phyloP scores from a whole-genome alignment of 2,113 vertebrate species.

The Coryphaenoides rupestris region DNA sequence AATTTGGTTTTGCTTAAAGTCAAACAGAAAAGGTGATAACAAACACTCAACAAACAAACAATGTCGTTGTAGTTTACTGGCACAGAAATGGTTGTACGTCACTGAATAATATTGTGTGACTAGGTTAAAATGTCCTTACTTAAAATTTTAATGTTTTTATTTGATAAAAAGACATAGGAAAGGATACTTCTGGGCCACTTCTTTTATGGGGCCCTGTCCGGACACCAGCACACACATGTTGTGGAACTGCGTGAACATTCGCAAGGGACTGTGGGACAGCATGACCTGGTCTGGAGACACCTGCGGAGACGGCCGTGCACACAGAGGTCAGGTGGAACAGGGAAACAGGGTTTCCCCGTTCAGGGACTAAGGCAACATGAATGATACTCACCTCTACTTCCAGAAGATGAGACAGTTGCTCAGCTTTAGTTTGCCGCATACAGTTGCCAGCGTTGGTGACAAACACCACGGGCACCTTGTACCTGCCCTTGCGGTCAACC shows the following conservation, averaged over 20 bases:
- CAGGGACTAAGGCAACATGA: not conserved
- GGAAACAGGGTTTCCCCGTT: not conserved
- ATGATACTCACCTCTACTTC: conserved; percentile 78
- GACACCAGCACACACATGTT: conserved; percentile 82
- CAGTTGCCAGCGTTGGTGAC: conserved; percentile 94
- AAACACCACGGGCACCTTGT: conserved; percentile 90
- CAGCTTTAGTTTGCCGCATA: conserved; percentile 80
- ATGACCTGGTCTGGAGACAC: conserved; percentile 90
- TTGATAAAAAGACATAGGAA: conserved; percentile 14
- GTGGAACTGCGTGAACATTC: conserved; percentile 84
- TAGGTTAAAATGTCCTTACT: too few relatives aligned
- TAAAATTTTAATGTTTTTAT: too few relatives aligned
- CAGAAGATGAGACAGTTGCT: conserved; percentile 80
- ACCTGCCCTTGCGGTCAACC: conserved; percentile 73
- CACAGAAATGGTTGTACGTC: too few relatives aligned
- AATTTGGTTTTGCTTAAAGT: conserved; percentile 54
- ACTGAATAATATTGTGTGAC: too few relatives aligned
- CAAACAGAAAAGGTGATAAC: conserved; percentile 10
- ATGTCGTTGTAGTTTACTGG: too few relatives aligned
- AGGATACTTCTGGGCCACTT: conserved; percentile 92
- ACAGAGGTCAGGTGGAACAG: not conserved
- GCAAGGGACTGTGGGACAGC: conserved; percentile 91
- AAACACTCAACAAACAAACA: conserved; percentile 1
- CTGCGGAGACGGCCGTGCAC: conserved; percentile 55
- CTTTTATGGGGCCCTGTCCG: conserved; percentile 86